These are phyloP conservation scores for Apamea anceps DNA, from an alignment of 2,888 invertebrate genomes.

Conservation along the genomic window DNA sequence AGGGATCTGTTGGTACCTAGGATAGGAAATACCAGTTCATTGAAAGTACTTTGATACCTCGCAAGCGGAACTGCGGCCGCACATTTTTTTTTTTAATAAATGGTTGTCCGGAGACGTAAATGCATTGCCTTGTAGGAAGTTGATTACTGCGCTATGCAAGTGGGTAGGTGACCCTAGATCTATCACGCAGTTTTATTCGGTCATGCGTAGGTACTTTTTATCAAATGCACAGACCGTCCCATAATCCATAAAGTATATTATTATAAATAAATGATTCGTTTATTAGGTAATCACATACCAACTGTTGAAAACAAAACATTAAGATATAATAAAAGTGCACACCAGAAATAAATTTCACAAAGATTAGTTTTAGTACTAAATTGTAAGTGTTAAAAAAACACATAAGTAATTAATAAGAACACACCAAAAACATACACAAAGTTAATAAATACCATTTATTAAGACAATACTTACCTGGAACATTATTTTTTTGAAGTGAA, in stretches of 20 bases:
- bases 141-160: background rate
- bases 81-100: background rate
- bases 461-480: background rate
- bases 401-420: slow-evolving; percentile 5
- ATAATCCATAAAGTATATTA: background rate
- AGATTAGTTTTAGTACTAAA: slow-evolving; percentile 6
- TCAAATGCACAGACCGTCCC: background rate
- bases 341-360: background rate
- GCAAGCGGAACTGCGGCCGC: background rate
- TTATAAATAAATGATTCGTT: background rate
- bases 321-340: slow-evolving; percentile 2
- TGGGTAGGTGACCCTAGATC: background rate
- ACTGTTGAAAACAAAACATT: background rate
- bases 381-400: background rate
- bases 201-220: background rate
- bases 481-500: background rate
- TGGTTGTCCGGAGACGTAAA: background rate
- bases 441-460: background rate
- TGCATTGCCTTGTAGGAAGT: background rate
- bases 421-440: background rate
- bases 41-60: background rate
- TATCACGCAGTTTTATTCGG: slow-evolving; percentile 2
- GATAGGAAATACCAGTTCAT: background rate
- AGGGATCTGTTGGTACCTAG: background rate
- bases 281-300: background rate